A percentile compares a stretch with the other conserved stretches of the same genome.
These are phyloP conservation scores for Melanotus villosus DNA, from an alignment of 2,888 invertebrate species.

Conservation along the genomic window DNA sequence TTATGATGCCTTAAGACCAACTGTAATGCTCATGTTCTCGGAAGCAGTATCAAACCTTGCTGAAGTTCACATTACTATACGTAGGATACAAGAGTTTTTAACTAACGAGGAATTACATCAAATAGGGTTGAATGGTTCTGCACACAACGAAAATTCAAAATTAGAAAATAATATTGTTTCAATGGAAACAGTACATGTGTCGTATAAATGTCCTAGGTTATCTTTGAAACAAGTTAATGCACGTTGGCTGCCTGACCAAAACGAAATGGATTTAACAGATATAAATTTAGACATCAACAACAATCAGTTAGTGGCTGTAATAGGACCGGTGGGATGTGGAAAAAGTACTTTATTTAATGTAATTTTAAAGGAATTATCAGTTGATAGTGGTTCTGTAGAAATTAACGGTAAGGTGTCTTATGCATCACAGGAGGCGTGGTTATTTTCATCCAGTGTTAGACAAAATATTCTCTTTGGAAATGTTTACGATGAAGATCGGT, in stretches of 20 bases:
- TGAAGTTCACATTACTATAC: conserved; percentile 83
- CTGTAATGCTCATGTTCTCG: conserved; percentile 94
- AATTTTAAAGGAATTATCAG: conserved; percentile 80
- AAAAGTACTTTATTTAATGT: conserved; percentile 79
- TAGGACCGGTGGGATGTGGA: conserved; percentile 78
- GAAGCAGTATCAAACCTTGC: conserved; percentile 86
- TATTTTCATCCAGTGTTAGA: conserved; percentile 73
- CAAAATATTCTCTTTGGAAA: conserved; percentile 87
- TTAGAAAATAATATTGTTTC: conserved; percentile 1
- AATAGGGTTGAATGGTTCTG: not conserved
- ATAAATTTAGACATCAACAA: conserved; percentile 55
- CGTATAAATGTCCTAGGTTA: conserved; percentile 67
- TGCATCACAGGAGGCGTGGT: conserved; percentile 78
- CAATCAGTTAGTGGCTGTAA: conserved; percentile 69
- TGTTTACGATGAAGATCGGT: conserved; percentile 72
- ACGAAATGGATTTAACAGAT: conserved; percentile 51
- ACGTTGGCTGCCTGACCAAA: conserved; percentile 16
- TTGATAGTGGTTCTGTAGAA: conserved; percentile 72
- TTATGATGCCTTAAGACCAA: conserved; percentile 89
- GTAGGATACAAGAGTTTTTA: conserved; percentile 76
- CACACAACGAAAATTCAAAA: not conserved
- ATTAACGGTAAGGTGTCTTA: conserved; percentile 76
- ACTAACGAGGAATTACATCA: conserved; percentile 66
- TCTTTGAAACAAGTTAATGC: conserved; percentile 69
- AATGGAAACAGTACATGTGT: not conserved